Evolutionary conservation across 2,113 vertebrate species (phyloP), one percentile per base, ranked within the genome.

Genomic region (Pollimyrus isidori): DNA sequence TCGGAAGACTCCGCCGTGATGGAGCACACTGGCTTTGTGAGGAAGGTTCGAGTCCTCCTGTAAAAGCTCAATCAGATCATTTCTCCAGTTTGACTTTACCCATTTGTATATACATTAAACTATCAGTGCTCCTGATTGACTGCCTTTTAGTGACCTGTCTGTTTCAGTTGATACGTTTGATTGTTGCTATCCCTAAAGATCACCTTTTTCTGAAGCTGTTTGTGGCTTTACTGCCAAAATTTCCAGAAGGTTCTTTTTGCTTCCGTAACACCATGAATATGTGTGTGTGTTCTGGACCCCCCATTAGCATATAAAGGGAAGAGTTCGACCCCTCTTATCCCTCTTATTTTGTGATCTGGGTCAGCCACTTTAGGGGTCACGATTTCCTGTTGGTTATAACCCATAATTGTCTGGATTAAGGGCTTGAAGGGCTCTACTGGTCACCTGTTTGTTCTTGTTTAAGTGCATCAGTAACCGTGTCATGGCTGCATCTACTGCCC

Each of bases 341-440:
- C 88, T 90, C 56, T 90, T 90, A 52, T 52, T 90, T 87, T 91
- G 42, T 89, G 93, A 86, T 87, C 87, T 89, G 69, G 90, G 39
- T 85, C 92, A 86, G 87, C 35, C 80, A 39, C 91, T 91, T 90
- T 89, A 39, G 56, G 87, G 76, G 48, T 93, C 26, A 46, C 87
- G 90, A 86, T 88, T 91, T 92, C 48, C 91, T 90, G 89, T 15
- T 88, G 91, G 35, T 92, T 93, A 49, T 69, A 56, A 48, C 90
- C 88, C 89, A 62, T 10, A 82, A n/a, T 89, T 73, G 86, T 82
- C 76, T 80, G n/a, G 3, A 0, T 91, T 89, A 88, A 88, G 90
- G 90, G 86, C 91, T 89, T 7, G 53, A 65, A 86, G 86, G 73
- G 86, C 21, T 92, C 91, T 92, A 53, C 23, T 90, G 88, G 65